Base-by-base conservation (phyloP, 1,140 invertebrate species). In the Drosophila truncata region DNA sequence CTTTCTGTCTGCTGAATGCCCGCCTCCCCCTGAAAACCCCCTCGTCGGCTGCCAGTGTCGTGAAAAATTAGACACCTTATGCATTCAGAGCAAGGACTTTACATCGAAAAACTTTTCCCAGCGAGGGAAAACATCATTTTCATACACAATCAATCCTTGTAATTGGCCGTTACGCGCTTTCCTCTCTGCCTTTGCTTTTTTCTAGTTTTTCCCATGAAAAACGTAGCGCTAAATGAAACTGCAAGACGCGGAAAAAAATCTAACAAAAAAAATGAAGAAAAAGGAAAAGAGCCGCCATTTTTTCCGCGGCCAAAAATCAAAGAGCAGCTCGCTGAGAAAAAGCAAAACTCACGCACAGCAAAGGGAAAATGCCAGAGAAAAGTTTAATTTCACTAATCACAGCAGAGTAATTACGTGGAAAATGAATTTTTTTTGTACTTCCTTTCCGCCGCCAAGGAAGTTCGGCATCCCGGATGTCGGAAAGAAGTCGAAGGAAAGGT, bases 351-450 rank as follows among this genome's bases (percentile, higher is more conserved):
- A 82, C 69, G 65, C 75, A 78, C 61, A 85, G 82, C 82, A 33
- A 80, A 79, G 80, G 70, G 78, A 49, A 90, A 85, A 85, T 73
- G 82, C 82, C 78, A 90, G 84, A 85, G 84, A 92, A 90, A 92
- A 92, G 91, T 92, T 92, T 92, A 91, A 92, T 92, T 92, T 92
- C 91, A 92, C 91, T 92, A 92, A 92, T 92, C 91, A 92, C 91
- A 92, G 91, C 88, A 86, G 91, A 86, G 91, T 91, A 92, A 92
- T 92, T 92, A 92, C 84, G 91, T 92, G 91, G 91, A 92, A 92
- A 92, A 92, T 92, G 86, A 92, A 86, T 91, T 92, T 87, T 91
- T 86, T 80, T 25, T 20, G 9, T 29, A 11, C 16, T 31, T 88
- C 39, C 65, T 58, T 69, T 42, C 42, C 55, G 33, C 76, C 55